A percentile compares a stretch with the other conserved stretches of the same genome.
Evolutionary conservation across 2,888 invertebrate species (phyloP).

Genomic region (Zootermopsis nevadensis): DNA sequence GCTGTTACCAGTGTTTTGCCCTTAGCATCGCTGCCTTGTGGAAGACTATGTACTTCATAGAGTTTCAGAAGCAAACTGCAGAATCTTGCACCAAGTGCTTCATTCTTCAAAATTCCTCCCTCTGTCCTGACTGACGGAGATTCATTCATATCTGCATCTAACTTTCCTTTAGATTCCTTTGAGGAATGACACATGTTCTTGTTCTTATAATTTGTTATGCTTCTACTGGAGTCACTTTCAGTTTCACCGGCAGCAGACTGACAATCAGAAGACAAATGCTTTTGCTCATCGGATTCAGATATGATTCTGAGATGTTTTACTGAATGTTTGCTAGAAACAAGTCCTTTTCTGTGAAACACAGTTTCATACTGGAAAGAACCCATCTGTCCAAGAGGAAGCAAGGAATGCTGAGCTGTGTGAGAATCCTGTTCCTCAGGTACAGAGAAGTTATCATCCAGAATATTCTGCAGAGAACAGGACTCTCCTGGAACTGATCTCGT

Average conservation of each 20-base stretch:
- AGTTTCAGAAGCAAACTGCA: slow-evolving; percentile 64
- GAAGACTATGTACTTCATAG: slow-evolving; percentile 61
- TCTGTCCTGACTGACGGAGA: neutral
- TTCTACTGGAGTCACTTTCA: neutral
- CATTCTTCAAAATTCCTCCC: neutral
- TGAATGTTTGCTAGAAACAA: neutral
- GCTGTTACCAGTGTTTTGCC: slow-evolving; percentile 62
- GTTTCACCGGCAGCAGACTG: neutral
- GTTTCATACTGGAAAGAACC: too few species aligned
- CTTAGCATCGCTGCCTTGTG: slow-evolving; percentile 31
- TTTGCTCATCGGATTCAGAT: neutral
- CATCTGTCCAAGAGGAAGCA: too few species aligned
- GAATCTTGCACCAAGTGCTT: slow-evolving; percentile 62
- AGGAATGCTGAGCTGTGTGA: too few species aligned
- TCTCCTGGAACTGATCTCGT: neutral
- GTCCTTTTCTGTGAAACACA: neutral
- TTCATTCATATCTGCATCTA: neutral
- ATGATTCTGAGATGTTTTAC: neutral
- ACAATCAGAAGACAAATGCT: neutral
- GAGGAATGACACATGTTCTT: neutral
- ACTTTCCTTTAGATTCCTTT: neutral
- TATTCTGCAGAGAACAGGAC: slow-evolving; percentile 32
- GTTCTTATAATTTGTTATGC: neutral
- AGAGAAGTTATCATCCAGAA: slow-evolving; percentile 25
- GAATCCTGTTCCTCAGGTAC: neutral